Percentiles rank a stretch among this genome's conserved stretches.
Evolutionary conservation across 2,888 invertebrate species (phyloP).

Genomic region (Erynnis tages): DNA sequence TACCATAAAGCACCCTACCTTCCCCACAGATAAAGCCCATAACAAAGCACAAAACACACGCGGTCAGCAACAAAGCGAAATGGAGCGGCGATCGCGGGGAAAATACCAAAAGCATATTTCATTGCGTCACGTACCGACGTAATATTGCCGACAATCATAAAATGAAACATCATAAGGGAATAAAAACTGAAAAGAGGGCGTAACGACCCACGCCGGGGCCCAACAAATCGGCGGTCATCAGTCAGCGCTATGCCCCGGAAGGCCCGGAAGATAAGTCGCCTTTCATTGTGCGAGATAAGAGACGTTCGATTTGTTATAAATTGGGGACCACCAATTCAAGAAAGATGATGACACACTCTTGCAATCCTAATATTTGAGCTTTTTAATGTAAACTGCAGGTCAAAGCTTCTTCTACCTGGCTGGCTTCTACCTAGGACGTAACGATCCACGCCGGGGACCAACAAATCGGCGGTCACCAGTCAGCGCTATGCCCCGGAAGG

Average conservation of each 20-base stretch:
- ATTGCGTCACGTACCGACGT: constrained; percentile 58
- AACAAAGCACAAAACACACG: constrained; percentile 31
- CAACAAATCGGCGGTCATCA: constrained; percentile 78
- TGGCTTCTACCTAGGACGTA: too few species aligned
- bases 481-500: constrained; percentile 66
- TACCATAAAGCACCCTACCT: constrained; percentile 24
- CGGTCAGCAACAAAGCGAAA: constrained; percentile 21
- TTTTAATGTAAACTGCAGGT: too few species aligned
- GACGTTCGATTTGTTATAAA: constrained; percentile 70
- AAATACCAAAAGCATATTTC: constrained; percentile 47
- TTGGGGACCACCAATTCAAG: constrained; percentile 33
- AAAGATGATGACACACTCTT: too few species aligned
- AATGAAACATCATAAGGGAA: constrained; percentile 76
- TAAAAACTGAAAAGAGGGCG: constrained; percentile 76
- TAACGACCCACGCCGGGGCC: constrained; percentile 67
- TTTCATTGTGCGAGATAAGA: constrained; percentile 66
- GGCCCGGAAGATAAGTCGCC: constrained; percentile 61
- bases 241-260: constrained; percentile 69
- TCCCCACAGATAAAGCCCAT: constrained; percentile 24
- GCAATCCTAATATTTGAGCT: too few species aligned
- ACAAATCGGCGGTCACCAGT: constrained; percentile 78
- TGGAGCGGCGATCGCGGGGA: constrained; percentile 34
- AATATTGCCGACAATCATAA: constrained; percentile 73
- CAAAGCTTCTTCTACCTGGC: too few species aligned
- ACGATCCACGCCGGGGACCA: constrained; percentile 67